phyloP scores from a whole-genome alignment of 2,888 invertebrate genomes.

The Hydroisotoma schaefferi region DNA sequence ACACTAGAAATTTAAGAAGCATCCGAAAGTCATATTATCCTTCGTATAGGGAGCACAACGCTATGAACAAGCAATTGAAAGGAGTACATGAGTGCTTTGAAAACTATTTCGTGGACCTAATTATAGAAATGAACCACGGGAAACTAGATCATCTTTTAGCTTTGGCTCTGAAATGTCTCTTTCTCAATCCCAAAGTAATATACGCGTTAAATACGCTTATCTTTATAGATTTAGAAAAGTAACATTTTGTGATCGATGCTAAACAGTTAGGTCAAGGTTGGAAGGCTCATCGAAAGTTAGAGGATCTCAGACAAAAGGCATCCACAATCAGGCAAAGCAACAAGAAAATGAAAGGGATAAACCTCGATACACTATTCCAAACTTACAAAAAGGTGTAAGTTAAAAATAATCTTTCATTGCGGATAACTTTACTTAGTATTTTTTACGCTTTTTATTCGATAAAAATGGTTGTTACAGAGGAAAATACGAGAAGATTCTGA shows the following conservation, averaged over 20 bases:
- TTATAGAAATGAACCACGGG: slow-evolving; percentile 21
- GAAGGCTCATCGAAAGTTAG: no score
- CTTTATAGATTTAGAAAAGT: no score
- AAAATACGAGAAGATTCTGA: not conserved
- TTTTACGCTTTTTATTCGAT: not conserved
- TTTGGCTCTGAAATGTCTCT: slow-evolving; percentile 20
- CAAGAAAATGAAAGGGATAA: not conserved
- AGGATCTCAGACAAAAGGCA: no score
- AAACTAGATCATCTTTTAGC: slow-evolving; percentile 21
- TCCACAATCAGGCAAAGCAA: not conserved
- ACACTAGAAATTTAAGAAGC: slow-evolving; percentile 12
- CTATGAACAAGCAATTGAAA: slow-evolving; percentile 12
- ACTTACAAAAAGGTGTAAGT: not conserved
- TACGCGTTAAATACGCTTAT: no score
- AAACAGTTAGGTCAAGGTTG: no score
- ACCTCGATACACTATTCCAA: not conserved
- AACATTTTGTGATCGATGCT: no score
- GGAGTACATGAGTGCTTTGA: slow-evolving; percentile 28
- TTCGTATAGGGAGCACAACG: slow-evolving; percentile 13
- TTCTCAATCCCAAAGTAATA: slow-evolving; percentile 33
- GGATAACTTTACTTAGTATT: not conserved
- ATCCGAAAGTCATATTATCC: slow-evolving; percentile 29
- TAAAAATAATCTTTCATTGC: not conserved
- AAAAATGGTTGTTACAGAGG: not conserved
- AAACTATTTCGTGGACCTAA: slow-evolving; percentile 22